Evolutionary conservation across 2,113 vertebrate genomes (phyloP).

Genomic region (Leucopsar rothschildi): DNA sequence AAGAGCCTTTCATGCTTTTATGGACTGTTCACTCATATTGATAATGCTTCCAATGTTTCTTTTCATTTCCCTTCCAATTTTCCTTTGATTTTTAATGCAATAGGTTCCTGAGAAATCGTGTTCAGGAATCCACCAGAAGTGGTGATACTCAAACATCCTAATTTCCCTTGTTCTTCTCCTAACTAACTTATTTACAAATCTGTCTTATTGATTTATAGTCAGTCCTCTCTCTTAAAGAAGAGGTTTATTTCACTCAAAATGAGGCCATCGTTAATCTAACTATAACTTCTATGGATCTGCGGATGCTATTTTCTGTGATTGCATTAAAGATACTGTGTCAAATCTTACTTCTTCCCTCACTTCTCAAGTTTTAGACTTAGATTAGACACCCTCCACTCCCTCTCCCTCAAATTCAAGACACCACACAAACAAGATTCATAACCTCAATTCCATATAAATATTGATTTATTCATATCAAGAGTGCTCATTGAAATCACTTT

Average conservation of each 20-base stretch:
- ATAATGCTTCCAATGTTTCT: background rate
- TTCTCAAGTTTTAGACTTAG: background rate
- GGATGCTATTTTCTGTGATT: background rate
- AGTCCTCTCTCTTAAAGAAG: background rate
- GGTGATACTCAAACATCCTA: fast-evolving
- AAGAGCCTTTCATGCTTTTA: background rate
- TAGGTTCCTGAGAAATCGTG: background rate
- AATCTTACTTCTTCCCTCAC: background rate
- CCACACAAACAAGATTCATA: background rate
- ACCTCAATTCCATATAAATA: background rate
- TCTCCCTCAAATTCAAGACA: background rate
- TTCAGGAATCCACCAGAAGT: background rate
- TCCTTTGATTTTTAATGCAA: background rate
- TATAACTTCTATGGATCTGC: background rate
- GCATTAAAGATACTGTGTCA: background rate
- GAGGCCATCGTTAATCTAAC: background rate
- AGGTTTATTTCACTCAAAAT: background rate
- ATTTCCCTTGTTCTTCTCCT: background rate
- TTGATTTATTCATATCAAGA: background rate
- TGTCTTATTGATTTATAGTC: background rate
- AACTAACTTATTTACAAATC: background rate
- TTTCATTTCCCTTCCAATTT: background rate
- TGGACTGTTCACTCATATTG: background rate
- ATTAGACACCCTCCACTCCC: background rate
- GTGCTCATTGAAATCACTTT: background rate